Conservation (phyloP, 2,888 invertebrate genomes). For the Choristoneura rosaceana region DNA sequence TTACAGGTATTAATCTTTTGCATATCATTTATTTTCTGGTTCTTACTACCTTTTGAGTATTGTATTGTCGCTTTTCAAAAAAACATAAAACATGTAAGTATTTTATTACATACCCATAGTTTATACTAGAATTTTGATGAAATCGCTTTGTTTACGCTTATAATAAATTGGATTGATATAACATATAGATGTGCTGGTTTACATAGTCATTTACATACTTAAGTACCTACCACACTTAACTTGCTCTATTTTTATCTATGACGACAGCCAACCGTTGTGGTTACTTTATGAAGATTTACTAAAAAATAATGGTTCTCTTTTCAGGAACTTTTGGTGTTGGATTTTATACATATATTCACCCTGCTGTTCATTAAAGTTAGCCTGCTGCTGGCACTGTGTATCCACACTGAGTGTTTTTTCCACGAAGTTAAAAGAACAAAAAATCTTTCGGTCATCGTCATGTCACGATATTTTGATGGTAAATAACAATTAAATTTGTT, state of each 20-base stretch:
- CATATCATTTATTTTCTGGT: constrained; percentile 8
- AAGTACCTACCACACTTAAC: too few species aligned
- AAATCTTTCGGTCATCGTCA: constrained; percentile 17
- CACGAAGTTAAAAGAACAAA: constrained; percentile 22
- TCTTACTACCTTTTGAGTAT: constrained; percentile 12
- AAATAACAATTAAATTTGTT: neutral
- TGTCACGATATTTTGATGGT: constrained; percentile 28
- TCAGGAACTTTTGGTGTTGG: constrained; percentile 11
- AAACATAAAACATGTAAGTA: neutral
- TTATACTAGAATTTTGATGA: too few species aligned
- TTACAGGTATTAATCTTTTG: constrained; percentile 29
- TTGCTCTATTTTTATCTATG: too few species aligned
- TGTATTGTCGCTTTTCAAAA: constrained; percentile 10
- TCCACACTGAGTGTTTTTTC: constrained; percentile 19
- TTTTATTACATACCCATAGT: neutral
- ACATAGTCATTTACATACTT: too few species aligned
- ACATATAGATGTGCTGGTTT: too few species aligned
- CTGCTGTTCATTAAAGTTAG: neutral
- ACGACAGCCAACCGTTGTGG: neutral
- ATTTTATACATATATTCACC: constrained; percentile 1
- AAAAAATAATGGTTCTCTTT: neutral
- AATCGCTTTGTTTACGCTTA: too few species aligned
- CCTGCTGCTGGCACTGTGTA: constrained; percentile 2
- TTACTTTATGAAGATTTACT: neutral
- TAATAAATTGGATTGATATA: too few species aligned